Evolutionary conservation across 2,888 invertebrate species (phyloP), one percentile per base, ranked within the genome.

Genomic region (Amphimallon solstitiale): DNA sequence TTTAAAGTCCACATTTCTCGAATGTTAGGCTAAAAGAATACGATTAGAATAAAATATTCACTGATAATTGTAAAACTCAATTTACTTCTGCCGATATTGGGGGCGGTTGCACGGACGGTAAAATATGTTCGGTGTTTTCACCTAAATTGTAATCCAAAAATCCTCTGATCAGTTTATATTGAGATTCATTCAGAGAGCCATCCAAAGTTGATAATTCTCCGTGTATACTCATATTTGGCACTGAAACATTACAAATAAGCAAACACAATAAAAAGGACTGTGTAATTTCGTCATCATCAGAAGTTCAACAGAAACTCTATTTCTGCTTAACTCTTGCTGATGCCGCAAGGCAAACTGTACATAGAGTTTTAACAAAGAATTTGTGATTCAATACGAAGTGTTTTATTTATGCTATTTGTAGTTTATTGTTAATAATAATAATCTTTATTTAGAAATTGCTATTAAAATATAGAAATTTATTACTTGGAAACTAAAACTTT

Each of bases 61-160:
- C 46, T 46, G 10, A 17, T 15, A 29, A 43, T 17, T 10, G 60
- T 21, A 40, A 43, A 64, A 34, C 52, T 45, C 19, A 49, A 61
- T 71, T 71, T 73, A 80, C 79, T 69, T 80, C 78, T 4, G 76
- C 68, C 51, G 74, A 73, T n/a, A 75, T 65, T 17, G 70, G 75
- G 68, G 78, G 68, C 68, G 76, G 66, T 69, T 77, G 54, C 4
- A 82, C 69, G 70, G 82, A 80, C 4, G 81, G 79, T 67, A 79
- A 82, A 49, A 90, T 85, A 72, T 91, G 89, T 70, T 92, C 91
- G 10, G 93, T 86, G 73, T 88, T 86, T 82, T 97, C 97, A 0
- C 94, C 96, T 69, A 98, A 89, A 84, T 98, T 98, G 82, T 93
- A 92, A 1, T 90, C 88, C 5, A 98, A 85, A 66, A 98, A 87